Conservation (phyloP, 2,113 vertebrate species). For the Notothenia rossii region DNA sequence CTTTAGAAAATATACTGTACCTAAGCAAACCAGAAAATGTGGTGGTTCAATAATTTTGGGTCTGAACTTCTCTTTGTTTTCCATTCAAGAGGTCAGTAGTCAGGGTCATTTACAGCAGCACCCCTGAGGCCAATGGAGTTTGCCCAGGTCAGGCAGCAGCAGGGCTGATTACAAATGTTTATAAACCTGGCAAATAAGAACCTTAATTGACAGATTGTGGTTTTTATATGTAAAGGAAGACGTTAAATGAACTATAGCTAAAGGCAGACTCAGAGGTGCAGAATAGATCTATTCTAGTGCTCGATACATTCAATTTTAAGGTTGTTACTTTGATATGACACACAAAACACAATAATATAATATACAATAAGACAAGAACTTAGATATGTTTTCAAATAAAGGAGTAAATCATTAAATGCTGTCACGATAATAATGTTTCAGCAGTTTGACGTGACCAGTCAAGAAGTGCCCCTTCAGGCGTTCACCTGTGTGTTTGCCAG, state of each 20-base stretch:
- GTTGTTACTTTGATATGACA: neutral
- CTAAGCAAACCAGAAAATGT: neutral
- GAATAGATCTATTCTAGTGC: neutral
- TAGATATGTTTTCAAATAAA: neutral
- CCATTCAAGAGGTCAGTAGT: neutral
- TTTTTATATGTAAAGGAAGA: neutral
- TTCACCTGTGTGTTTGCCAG: conserved; percentile 10
- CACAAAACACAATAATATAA: too few relatives aligned
- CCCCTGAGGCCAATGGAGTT: neutral
- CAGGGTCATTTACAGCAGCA: conserved; percentile 2
- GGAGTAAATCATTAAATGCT: neutral
- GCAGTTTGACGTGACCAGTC: neutral
- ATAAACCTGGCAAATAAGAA: neutral
- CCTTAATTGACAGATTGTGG: neutral
- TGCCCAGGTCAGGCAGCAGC: conserved; percentile 3
- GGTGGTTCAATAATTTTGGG: neutral
- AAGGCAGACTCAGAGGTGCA: neutral
- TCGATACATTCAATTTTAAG: neutral
- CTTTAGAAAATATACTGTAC: neutral
- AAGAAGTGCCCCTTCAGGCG: neutral
- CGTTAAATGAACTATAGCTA: too few relatives aligned
- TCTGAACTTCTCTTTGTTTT: neutral
- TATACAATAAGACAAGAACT: neutral
- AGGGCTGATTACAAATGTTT: neutral
- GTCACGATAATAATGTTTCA: neutral